phyloP scores from a whole-genome alignment of 1,140 invertebrate species.

The Euwallacea fornicatus region DNA sequence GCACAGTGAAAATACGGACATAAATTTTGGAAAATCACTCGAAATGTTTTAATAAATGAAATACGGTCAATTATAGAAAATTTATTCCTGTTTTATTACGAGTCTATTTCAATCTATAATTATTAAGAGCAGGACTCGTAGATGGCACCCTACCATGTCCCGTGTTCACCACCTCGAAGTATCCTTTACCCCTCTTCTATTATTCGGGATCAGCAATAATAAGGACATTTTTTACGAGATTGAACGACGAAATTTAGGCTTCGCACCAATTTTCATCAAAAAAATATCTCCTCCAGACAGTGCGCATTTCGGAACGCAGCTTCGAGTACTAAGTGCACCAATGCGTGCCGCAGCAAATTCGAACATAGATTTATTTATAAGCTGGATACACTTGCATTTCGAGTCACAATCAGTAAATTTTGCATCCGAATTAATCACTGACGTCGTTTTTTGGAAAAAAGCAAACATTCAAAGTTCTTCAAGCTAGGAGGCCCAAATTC shows the following conservation, averaged over 20 bases:
- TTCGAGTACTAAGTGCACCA: slow-evolving; percentile 21
- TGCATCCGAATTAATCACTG: slow-evolving; percentile 32
- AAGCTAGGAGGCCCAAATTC: too few relatives aligned
- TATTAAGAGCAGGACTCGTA: background rate
- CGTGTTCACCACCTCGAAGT: background rate
- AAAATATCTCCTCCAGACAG: background rate
- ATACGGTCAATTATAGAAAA: slow-evolving; percentile 39
- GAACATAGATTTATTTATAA: slow-evolving; percentile 36
- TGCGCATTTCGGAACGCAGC: slow-evolving; percentile 3
- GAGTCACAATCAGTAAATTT: slow-evolving; percentile 34
- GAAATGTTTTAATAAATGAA: slow-evolving; percentile 39
- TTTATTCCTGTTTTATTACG: slow-evolving; percentile 38
- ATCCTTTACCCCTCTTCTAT: background rate
- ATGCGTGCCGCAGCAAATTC: slow-evolving; percentile 15
- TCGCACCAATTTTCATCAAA: background rate
- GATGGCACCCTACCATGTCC: background rate
- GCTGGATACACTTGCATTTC: slow-evolving; percentile 25
- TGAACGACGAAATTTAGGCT: background rate
- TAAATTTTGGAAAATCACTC: slow-evolving; percentile 41
- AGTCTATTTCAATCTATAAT: slow-evolving; percentile 34
- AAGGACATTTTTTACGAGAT: background rate
- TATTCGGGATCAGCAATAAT: background rate
- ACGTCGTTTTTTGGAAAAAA: slow-evolving; percentile 22
- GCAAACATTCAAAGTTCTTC: too few relatives aligned
- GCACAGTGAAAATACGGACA: slow-evolving; percentile 34